phyloP scores from a whole-genome alignment of 2,888 invertebrate species.

The Atrina japonica region DNA sequence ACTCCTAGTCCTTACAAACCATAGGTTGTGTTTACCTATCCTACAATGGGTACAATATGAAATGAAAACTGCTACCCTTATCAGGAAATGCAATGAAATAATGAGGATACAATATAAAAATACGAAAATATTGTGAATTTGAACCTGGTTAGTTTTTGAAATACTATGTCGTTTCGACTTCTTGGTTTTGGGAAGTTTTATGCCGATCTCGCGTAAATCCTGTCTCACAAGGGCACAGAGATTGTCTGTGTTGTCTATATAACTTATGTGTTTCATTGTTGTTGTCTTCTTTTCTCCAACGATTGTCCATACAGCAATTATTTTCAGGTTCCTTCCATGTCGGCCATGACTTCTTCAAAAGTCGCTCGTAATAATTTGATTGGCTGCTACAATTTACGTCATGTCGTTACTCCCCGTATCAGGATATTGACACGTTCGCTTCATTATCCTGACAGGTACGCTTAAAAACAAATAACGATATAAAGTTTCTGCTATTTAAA shows the following conservation, averaged over 20 bases:
- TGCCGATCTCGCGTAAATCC: constrained; percentile 74
- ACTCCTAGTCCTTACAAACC: no score
- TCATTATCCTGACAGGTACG: no score
- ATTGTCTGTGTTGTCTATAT: constrained; percentile 68
- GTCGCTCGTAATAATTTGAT: constrained; percentile 60
- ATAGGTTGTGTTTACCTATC: no score
- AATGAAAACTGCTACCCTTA: background rate
- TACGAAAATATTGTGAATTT: background rate
- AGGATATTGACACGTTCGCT: no score
- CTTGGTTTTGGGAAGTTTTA: constrained; percentile 75
- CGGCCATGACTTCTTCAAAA: constrained; percentile 59
- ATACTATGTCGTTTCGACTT: constrained; percentile 63
- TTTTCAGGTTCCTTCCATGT: constrained; percentile 23
- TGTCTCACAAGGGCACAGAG: constrained; percentile 68
- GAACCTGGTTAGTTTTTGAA: constrained; percentile 28
- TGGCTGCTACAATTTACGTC: constrained; percentile 49
- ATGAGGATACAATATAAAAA: background rate
- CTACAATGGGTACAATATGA: no score
- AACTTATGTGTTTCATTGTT: constrained; percentile 67
- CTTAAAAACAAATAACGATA: no score
- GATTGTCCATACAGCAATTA: no score
- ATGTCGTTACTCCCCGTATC: background rate
- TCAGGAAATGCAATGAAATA: background rate
- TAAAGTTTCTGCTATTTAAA: no score
- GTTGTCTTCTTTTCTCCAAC: background rate